phyloP scores from a whole-genome alignment of 2,113 vertebrate species.

The Melierax canorus region DNA sequence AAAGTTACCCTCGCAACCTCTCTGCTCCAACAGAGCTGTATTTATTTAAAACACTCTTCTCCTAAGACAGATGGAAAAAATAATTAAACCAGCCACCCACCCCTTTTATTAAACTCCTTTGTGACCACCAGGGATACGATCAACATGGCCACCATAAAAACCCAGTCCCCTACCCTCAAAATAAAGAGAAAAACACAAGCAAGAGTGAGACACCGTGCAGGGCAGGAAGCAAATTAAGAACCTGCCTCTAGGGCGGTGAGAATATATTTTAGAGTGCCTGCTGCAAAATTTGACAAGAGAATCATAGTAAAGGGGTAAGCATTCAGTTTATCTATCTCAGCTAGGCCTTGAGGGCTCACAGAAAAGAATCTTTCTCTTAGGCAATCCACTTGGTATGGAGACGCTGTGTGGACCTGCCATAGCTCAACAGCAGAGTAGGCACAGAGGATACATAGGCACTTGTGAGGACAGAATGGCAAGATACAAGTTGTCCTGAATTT shows the following conservation, averaged over 20 bases:
- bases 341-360: not conserved
- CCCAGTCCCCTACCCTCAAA: constrained; percentile 29
- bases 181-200: constrained; percentile 45
- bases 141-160: constrained; percentile 62
- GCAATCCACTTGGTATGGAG: not conserved
- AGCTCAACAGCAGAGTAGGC: not conserved
- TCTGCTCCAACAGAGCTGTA: constrained; percentile 25
- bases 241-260: constrained; percentile 12
- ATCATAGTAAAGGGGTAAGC: not conserved
- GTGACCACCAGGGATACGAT: constrained; percentile 57
- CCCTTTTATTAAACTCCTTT: constrained; percentile 66
- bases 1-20: not conserved
- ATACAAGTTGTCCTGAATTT: not conserved
- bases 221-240: constrained; percentile 65
- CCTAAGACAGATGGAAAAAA: constrained; percentile 62
- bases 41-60: constrained; percentile 66
- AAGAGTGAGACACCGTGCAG: constrained; percentile 22
- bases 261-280: constrained; percentile 11
- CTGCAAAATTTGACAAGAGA: constrained; percentile 9
- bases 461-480: not conserved
- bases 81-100: constrained; percentile 62
- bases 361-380: not conserved
- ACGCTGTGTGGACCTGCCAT: not conserved
- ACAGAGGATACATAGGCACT: accelerated
- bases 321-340: not conserved